phyloP scores from a whole-genome alignment of 2,113 vertebrate species.

The Carlito syrichta region DNA sequence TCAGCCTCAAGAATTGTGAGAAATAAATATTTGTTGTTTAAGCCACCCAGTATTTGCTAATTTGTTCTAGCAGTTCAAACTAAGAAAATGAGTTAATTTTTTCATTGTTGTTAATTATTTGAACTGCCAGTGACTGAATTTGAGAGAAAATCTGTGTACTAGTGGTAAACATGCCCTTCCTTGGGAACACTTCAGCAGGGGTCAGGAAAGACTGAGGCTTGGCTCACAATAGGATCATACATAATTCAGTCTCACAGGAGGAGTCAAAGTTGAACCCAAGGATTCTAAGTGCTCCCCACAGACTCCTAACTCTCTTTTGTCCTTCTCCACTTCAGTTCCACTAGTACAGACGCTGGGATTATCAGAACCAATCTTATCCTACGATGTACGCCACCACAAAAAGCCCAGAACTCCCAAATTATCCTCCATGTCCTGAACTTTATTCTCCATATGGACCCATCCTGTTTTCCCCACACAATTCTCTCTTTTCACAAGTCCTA shows the following conservation, averaged over 20 bases:
- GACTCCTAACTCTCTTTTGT: too few relatives aligned
- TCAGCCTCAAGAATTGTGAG: not conserved
- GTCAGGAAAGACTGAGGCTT: not conserved
- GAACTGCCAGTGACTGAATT: not conserved
- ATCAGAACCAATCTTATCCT: not conserved
- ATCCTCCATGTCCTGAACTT: not conserved
- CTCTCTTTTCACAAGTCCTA: not conserved
- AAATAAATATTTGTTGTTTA: not conserved
- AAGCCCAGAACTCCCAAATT: not conserved
- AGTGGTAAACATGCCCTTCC: not conserved
- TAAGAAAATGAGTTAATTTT: not conserved
- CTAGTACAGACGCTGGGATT: rapidly evolving
- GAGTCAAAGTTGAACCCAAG: not conserved
- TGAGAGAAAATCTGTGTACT: not conserved
- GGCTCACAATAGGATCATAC: not conserved
- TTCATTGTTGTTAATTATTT: not conserved
- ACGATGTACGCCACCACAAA: not conserved
- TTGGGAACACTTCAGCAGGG: not conserved
- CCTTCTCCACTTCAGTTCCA: not conserved
- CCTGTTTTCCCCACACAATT: not conserved
- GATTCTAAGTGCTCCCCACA: not conserved
- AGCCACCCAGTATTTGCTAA: not conserved
- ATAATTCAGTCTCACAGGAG: not conserved
- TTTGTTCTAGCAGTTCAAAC: not conserved
- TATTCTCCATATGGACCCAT: not conserved